phyloP scores from a whole-genome alignment of 2,888 invertebrate species.

The Drosophila limbata region DNA sequence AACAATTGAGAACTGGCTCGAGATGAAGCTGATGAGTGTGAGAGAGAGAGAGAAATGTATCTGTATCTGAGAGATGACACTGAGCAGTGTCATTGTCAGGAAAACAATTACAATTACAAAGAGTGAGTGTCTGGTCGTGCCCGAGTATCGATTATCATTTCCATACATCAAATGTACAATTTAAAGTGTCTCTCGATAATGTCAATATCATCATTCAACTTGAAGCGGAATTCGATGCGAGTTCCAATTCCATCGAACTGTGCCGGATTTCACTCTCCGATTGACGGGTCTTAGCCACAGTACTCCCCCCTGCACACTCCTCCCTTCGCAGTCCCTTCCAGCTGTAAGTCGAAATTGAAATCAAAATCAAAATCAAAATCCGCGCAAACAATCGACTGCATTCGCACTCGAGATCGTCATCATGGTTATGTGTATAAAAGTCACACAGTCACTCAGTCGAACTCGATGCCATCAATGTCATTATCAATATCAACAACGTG shows the following conservation, averaged over 20 bases:
- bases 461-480: slow-evolving; percentile 82
- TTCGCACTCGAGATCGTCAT: slow-evolving; percentile 67
- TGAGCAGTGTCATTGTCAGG: slow-evolving; percentile 18
- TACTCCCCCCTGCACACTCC: background rate
- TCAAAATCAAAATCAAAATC: slow-evolving; percentile 67
- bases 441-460: slow-evolving; percentile 75
- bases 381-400: slow-evolving; percentile 78
- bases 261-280: slow-evolving; percentile 70
- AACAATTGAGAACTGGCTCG: slow-evolving; percentile 43
- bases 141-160: slow-evolving; percentile 62
- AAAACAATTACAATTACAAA: slow-evolving; percentile 34
- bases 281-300: slow-evolving; percentile 62
- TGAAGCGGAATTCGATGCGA: slow-evolving; percentile 37
- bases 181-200: slow-evolving; percentile 81
- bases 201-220: slow-evolving; percentile 79
- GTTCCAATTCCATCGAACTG: slow-evolving; percentile 74
- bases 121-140: slow-evolving; percentile 4
- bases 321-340: slow-evolving; percentile 6
- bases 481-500: slow-evolving; percentile 84
- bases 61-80: slow-evolving; percentile 41
- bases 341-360: slow-evolving; percentile 41
- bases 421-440: slow-evolving; percentile 31
- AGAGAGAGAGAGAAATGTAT: slow-evolving; percentile 15
- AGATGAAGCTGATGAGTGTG: slow-evolving; percentile 22
- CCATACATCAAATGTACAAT: slow-evolving; percentile 67